Base-by-base conservation (phyloP, 2,888 invertebrate species). In the Diaphora mendica region DNA sequence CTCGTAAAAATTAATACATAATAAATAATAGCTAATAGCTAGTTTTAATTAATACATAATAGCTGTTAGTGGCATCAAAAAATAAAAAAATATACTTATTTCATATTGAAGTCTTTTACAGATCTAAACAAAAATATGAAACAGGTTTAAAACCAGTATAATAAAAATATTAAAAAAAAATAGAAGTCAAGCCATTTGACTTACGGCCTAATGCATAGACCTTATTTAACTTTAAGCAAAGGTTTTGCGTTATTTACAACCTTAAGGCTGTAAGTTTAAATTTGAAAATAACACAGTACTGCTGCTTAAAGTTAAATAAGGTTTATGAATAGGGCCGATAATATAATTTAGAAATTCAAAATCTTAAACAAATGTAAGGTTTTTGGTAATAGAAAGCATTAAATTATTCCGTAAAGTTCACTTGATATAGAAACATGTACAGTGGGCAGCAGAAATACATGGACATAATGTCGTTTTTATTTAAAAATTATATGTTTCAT, bases 311-410 rank as follows among this genome's bases (percentile, higher is more conserved):
- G 39, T 11, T 39, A 39, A 39, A 39, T 39, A 39, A 39, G 9
- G 11, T 39, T 39, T 39, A 39, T 39, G 39, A 39, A 39, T 11
- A 39, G 7, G 39, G 39, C 9, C 39, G 11, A 11, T 71, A 80
- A 35, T 67, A 48, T 62, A 35, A 48, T 76, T 69, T 75, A 64
- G 64, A 48, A 79, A 66, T 70, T 72, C 64, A 35, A 64, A 71
- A 68, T 67, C 30, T 55, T 65, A 79, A 74, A 70, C 59, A 72
- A 76, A 72, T 64, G 77, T 64, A 73, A 82, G 82, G 79, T 77
- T 82, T 76, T 77, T 76, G 42, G 75, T 81, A 76, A 64, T 79
- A 35, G 65, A 82, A 81, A 81, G 82, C 82, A 79, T 78, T 74
- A 20, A 71, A 72, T 77, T 75, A 73, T 75, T 78, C 74, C 74